Evolutionary conservation across 2,888 invertebrate species (phyloP).

Genomic region (Glyphotaelius pellucidus): DNA sequence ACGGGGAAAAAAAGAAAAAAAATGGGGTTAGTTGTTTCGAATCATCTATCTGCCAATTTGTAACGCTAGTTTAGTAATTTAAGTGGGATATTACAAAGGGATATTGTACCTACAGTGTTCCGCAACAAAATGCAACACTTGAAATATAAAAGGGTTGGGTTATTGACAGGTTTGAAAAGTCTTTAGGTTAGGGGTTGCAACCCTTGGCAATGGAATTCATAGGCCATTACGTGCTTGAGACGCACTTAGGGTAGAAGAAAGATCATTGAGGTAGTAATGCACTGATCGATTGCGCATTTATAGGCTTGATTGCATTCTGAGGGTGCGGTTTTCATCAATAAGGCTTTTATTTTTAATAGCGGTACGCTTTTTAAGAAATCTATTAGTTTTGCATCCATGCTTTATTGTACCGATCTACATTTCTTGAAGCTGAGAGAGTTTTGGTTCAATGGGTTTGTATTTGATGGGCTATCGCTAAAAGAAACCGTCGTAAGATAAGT

Average conservation of each 20-base stretch:
- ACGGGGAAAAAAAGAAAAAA: not conserved
- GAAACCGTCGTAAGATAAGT: not conserved
- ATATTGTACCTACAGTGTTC: constrained; percentile 38
- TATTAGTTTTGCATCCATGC: not conserved
- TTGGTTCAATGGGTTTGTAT: not conserved
- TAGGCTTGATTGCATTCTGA: not conserved
- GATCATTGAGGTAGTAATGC: constrained; percentile 28
- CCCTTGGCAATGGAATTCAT: constrained; percentile 43
- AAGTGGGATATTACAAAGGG: constrained; percentile 40
- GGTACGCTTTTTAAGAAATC: not conserved
- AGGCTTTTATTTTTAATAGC: constrained; percentile 13
- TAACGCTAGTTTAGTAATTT: constrained; percentile 33
- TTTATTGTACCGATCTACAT: not conserved
- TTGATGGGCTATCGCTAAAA: not conserved
- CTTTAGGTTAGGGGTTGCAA: constrained; percentile 41
- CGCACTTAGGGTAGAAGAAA: constrained; percentile 43
- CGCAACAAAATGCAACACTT: constrained; percentile 46
- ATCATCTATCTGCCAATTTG: constrained; percentile 2
- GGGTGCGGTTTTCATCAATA: constrained; percentile 16
- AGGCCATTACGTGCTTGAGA: constrained; percentile 51
- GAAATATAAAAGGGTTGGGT: constrained; percentile 24
- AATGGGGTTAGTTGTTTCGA: not conserved
- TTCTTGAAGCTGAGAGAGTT: not conserved
- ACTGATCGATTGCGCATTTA: constrained; percentile 36
- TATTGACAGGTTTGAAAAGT: constrained; percentile 48